Evolutionary conservation across 2,888 invertebrate species (phyloP).

Genomic region (Desoria tigrina): DNA sequence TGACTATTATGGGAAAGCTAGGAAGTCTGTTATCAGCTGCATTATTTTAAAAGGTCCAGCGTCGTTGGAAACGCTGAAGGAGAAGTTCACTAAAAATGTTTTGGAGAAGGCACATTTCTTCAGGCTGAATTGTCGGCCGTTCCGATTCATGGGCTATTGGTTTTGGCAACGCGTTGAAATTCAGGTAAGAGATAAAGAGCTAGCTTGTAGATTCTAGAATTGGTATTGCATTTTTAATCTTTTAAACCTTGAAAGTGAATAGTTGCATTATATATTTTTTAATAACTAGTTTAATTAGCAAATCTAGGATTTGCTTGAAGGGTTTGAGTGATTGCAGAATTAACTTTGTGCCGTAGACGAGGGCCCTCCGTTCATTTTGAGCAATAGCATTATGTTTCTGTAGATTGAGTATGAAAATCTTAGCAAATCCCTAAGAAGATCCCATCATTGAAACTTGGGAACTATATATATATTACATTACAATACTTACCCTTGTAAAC

Average conservation of each 20-base stretch:
- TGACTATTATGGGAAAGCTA: slow-evolving; percentile 47
- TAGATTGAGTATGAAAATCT: too few species aligned
- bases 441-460: too few species aligned
- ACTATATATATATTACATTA: too few species aligned
- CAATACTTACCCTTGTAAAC: too few species aligned
- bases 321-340: too few species aligned
- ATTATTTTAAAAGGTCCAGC: slow-evolving; percentile 43
- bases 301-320: too few species aligned
- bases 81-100: slow-evolving; percentile 39
- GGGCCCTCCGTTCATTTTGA: too few species aligned
- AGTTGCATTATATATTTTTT: not conserved
- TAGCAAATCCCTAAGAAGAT: too few species aligned
- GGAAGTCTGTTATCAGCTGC: slow-evolving; percentile 51
- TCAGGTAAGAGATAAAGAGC: slow-evolving; percentile 31
- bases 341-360: too few species aligned
- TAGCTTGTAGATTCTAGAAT: not conserved
- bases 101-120: slow-evolving; percentile 46
- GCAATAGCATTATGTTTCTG: too few species aligned
- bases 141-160: slow-evolving; percentile 49
- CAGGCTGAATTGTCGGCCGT: slow-evolving; percentile 48
- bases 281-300: too few species aligned
- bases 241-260: not conserved
- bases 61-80: slow-evolving; percentile 37
- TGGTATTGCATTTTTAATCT: not conserved
- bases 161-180: slow-evolving; percentile 49